Base-by-base conservation (phyloP, 2,797 vertebrate genomes). In the Cichlasoma orientale region DNA sequence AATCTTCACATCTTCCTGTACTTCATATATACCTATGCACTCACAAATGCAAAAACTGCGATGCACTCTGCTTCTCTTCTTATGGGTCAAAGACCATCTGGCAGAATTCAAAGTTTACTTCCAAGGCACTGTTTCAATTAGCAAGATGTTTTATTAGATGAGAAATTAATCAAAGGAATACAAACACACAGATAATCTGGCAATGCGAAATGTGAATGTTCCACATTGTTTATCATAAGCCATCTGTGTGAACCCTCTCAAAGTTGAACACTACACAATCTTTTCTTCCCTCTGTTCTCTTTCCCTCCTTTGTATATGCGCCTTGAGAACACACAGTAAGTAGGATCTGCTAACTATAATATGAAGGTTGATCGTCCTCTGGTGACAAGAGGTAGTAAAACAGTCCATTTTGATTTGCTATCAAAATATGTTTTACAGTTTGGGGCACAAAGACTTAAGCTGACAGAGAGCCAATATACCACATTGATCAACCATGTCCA, bases 71-170 rank as follows among this genome's bases (percentile, higher is more conserved):
- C 86, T 90, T 93, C 88, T 88, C 85, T 89, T 92, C 74, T 58
- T 69, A 85, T 80, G 86, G 91, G 92, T 94, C 92, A 92, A 91
- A 94, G 88, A 92, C 92, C 95, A 95, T 94, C 93, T 95, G 95
- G 94, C 78, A 93, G 93, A 92, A 93, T 92, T 92, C 82, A 85
- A 91, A 81, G 91, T 93, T 94, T 90, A 90, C 92, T 94, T 93
- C 93, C 91, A 94, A 92, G 90, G 88, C 86, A 78, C 89, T 90
- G 90, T 90, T 94, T 95, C 93, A 94, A 96, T 95, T 95, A 95
- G 82, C 83, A 61, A 77, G 80, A 92, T 89, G 87, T 94, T 95
- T 95, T 95, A 95, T 94, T 94, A 91, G 89, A 94, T 91, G 89
- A 94, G 75, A 94, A 93, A 94, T 90, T 85, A 90, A 94, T 92